Base-by-base conservation (phyloP, 1,140 invertebrate species). In the Drosophila ficusphila region DNA sequence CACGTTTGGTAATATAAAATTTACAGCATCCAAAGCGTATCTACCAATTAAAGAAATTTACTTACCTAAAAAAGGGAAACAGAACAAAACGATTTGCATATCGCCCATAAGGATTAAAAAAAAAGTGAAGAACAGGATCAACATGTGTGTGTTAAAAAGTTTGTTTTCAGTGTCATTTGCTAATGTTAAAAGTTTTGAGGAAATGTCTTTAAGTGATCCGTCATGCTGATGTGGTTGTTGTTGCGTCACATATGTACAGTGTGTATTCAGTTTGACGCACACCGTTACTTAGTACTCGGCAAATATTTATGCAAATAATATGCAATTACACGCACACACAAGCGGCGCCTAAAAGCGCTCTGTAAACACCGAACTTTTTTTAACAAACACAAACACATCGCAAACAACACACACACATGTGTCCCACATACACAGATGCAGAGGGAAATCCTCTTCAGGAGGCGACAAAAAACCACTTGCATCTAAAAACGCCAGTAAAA, bases 231-330 rank as follows among this genome's bases (percentile, higher is more conserved):
- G 33, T 53, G 47, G 27, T 47, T 51, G 38, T 16, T 68, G 47
- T 53, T 54, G 36, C 9, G 9, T 12, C 42, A 25, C 12, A 58
- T 39, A 18, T 51, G 11, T 46, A 62, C 34, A 31, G 4, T 21
- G 9, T 18, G 23, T 60, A 60, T 44, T 62, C 38, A 27, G 38
- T 44, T 27, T 54, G 31, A 29, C 12, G 31, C 44, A 29, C 33
- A 47, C 51, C 34, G 47, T 46, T 72, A 61, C 68, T 74, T 62
- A 64, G 67, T 79, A 76, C 76, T 85, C 61, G 44, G 67, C 54
- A 86, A 85, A 85, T 85, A 85, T 85, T 85, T 85, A 85, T 85
- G 79, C 79, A 85, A 85, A 85, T 85, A 79, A 79, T 85, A 85
- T 85, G 76, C 79, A 85, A 85, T 85, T 85, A 86, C 81, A 76